Conservation (phyloP, 2,888 invertebrate genomes). For the Eutolmus rufibarbis region DNA sequence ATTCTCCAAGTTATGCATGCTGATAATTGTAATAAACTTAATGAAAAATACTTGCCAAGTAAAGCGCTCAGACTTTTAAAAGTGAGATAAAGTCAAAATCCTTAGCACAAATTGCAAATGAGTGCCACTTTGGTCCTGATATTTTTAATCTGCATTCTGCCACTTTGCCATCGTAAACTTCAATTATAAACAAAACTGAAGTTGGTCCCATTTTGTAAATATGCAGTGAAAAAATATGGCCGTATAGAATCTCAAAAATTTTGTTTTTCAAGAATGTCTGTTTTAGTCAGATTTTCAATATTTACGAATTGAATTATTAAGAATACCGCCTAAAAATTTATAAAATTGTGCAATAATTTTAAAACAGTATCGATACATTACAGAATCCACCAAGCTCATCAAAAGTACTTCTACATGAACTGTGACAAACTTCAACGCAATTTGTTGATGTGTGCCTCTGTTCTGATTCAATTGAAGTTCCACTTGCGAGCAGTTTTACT, state of each 20-base stretch:
- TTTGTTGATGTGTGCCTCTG: not conserved
- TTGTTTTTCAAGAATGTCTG: not conserved
- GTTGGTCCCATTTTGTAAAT: not conserved
- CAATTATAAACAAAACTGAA: not conserved
- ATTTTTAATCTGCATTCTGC: not conserved
- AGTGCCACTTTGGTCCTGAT: not conserved
- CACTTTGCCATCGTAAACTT: not conserved
- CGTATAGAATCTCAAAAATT: not conserved
- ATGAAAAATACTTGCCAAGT: not conserved
- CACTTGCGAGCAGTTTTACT: not conserved
- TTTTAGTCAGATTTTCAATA: no score
- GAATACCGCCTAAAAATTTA: no score
- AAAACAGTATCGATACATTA: not conserved
- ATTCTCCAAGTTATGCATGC: not conserved
- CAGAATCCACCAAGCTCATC: not conserved
- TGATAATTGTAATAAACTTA: not conserved
- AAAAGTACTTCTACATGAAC: not conserved
- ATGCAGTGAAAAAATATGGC: not conserved
- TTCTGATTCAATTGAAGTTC: not conserved
- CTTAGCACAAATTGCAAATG: not conserved
- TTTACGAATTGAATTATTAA: no score
- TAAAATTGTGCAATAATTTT: not conserved
- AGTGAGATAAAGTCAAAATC: not conserved
- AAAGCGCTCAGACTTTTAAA: not conserved
- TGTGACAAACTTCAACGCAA: not conserved